Conservation (phyloP, 2,113 vertebrate species). For the Hippocampus guttulatus region DNA sequence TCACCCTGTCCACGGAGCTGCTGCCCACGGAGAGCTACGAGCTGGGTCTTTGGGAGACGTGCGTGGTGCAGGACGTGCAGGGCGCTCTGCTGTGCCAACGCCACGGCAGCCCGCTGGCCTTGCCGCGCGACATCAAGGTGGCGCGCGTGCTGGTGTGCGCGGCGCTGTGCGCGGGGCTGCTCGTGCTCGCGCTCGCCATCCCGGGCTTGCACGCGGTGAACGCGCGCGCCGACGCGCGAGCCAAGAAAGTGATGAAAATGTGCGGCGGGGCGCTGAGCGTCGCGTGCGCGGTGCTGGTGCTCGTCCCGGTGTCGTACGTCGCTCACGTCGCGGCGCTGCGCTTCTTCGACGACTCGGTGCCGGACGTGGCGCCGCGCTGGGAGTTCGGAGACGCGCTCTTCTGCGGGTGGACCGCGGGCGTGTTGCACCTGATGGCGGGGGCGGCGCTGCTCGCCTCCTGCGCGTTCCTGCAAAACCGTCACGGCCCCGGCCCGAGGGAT, state of each 20-base stretch:
- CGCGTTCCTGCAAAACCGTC: constrained; percentile 30
- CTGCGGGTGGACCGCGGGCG: constrained; percentile 69
- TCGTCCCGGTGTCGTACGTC: constrained; percentile 65
- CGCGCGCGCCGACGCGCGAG: constrained; percentile 47
- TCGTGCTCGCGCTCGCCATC: constrained; percentile 61
- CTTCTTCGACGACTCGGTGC: constrained; percentile 62
- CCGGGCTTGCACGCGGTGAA: constrained; percentile 64
- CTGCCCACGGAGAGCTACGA: constrained; percentile 70
- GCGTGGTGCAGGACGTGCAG: constrained; percentile 65
- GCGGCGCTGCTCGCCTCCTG: constrained; percentile 64
- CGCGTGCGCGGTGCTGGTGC: constrained; percentile 57
- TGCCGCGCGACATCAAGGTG: constrained; percentile 61
- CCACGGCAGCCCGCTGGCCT: constrained; percentile 59
- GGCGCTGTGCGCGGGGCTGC: constrained; percentile 47
- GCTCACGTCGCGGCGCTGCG: constrained; percentile 58
- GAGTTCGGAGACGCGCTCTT: constrained; percentile 72
- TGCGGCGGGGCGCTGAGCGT: constrained; percentile 55
- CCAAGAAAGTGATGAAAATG: constrained; percentile 57
- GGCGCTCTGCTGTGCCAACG: constrained; percentile 59
- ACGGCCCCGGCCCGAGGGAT: constrained; percentile 9
- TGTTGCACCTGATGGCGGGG: constrained; percentile 68
- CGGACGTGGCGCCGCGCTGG: constrained; percentile 65
- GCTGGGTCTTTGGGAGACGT: constrained; percentile 76
- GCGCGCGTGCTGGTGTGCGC: constrained; percentile 59
- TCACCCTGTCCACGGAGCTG: constrained; percentile 68